Base-by-base conservation (phyloP, 2,797 vertebrate species). In the Serranus cabrilla region DNA sequence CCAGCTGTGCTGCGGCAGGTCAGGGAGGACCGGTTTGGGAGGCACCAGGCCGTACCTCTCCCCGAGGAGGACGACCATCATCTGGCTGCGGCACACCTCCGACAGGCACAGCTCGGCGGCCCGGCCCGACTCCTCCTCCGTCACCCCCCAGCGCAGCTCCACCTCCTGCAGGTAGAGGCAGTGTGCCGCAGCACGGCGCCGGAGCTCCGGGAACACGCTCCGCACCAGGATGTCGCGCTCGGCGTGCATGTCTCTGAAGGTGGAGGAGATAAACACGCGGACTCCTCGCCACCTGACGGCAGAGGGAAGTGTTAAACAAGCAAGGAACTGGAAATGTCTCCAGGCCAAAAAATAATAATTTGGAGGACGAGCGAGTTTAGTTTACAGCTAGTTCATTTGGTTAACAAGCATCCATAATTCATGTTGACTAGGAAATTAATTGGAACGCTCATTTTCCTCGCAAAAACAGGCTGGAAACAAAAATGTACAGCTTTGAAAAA, bases 111-210 rank as follows among this genome's bases (percentile, higher is more conserved):
- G 92, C 82, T 96, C 92, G 1, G 94, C 42, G 13, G 95, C 90
- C 11, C 96, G 95, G 51, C 89, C 91, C 0, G 93, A 94, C 89
- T 97, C 96, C 64, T 97, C 96, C 88, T 97, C 97, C 0, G 97
- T 97, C 82, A 98, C 84, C 0, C 97, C 97, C 97, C 97, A 98
- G 25, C 97, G 96, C 78, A 98, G 93, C 70, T 98, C 97, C 37
- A 98, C 95, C 82, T 96, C 96, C 49, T 96, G 96, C 78, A 97
- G 83, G 42, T 91, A 88, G 82, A 98, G 92, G 78, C 80, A 83
- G 86, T 95, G 93, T 0, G 81, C 74, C 0, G 96, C 95, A 0
- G 92, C 95, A 0, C 95, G 93, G 0, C 96, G 94, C 3, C 96
- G 94, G 17, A 98, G 91, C 69, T 97, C 96, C 0, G 97, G 97